These are phyloP conservation scores for Apostichopus leukothele DNA, from an alignment of 53 echinoderm and acorn worm species.

Conservation along the genomic window DNA sequence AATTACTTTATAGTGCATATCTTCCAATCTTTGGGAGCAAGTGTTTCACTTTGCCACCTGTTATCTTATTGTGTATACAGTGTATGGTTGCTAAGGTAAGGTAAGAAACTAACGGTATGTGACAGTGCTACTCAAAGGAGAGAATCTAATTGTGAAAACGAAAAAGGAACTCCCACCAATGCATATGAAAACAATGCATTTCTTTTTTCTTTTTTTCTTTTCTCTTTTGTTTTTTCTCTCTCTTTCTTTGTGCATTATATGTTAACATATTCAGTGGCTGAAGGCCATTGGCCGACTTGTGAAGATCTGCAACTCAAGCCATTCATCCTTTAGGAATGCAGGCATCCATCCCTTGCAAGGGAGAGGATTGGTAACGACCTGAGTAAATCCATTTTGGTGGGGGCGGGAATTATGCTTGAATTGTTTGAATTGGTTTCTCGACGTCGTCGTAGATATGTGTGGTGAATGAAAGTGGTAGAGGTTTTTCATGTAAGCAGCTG, in stretches of 20 bases:
- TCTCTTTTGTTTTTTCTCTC: conserved; percentile 51
- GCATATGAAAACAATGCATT: conserved; percentile 30
- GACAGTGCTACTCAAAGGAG: too few relatives aligned
- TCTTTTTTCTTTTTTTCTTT: conserved; percentile 53
- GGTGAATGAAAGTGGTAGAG: too few relatives aligned
- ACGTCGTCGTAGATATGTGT: too few relatives aligned
- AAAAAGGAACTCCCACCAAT: background rate
- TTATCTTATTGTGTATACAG: too few relatives aligned
- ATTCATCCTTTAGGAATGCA: conserved; percentile 35
- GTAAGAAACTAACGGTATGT: too few relatives aligned
- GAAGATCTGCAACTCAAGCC: conserved; percentile 45
- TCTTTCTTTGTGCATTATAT: conserved; percentile 70
- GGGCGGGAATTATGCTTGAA: background rate
- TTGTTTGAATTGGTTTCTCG: background rate
- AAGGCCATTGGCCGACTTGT: conserved; percentile 42
- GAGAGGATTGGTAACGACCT: conserved; percentile 40
- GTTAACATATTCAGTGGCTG: conserved; percentile 46
- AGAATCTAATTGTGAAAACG: too few relatives aligned
- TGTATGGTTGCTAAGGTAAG: too few relatives aligned
- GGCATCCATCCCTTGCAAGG: conserved; percentile 37
- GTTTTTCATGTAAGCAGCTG: too few relatives aligned
- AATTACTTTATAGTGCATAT: too few relatives aligned
- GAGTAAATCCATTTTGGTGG: conserved; percentile 32
- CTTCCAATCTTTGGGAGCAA: too few relatives aligned
- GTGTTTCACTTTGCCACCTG: too few relatives aligned